These are phyloP conservation scores for Rhorus exstirpatorius DNA, from an alignment of 2,888 invertebrate species.

Conservation along the genomic window DNA sequence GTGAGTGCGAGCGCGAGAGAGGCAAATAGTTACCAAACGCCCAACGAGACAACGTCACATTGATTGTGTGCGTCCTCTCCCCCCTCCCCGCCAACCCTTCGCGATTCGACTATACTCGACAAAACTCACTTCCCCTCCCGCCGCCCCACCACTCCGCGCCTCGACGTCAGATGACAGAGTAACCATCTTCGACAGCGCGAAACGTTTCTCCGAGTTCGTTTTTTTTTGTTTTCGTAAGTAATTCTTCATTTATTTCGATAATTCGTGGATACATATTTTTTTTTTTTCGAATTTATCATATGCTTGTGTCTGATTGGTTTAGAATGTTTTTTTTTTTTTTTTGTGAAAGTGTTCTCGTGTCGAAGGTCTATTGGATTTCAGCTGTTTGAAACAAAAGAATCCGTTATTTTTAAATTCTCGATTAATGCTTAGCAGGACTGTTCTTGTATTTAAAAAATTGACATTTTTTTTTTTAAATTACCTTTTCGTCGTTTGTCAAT, in stretches of 20 bases:
- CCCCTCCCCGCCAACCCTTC: not conserved
- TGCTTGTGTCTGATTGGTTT: not conserved
- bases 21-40: conserved; percentile 52
- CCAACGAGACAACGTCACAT: conserved; percentile 61
- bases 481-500: no score
- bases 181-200: conserved; percentile 48
- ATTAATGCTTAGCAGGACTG: no score
- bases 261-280: not conserved
- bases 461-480: no score
- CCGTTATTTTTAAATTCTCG: no score
- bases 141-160: conserved; percentile 18
- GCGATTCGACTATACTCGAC: not conserved
- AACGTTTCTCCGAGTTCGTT: conserved; percentile 45
- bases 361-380: no score
- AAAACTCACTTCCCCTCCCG: not conserved
- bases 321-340: not conserved
- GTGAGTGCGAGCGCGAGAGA: conserved; percentile 38
- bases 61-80: conserved; percentile 59
- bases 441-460: no score
- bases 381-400: no score
- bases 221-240: conserved; percentile 33
- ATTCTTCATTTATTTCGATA: conserved; percentile 20
- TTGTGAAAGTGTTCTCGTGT: not conserved
- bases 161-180: conserved; percentile 59
- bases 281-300: not conserved